Evolutionary conservation across 2,888 invertebrate genomes (phyloP), one percentile per base, ranked within the genome.

Genomic region (Trisateles emortualis): DNA sequence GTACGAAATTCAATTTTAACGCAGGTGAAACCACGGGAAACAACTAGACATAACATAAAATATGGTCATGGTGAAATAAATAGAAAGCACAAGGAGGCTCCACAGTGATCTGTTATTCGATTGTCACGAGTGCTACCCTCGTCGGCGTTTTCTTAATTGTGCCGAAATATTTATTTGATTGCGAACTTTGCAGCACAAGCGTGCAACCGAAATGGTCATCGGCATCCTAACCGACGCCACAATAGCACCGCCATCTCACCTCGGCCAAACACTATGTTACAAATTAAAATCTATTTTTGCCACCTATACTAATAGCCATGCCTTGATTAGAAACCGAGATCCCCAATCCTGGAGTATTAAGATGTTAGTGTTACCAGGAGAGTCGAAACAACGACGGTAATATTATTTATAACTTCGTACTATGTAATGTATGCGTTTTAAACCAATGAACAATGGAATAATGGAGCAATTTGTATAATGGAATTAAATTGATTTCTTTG

Each of bases 91-190:
- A 61, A 45, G 58, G 74, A 77, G 57, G 64, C 90, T 91, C 91
- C 76, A 90, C 71, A 42, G 79, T 48, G 46, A 55, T 48, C 76
- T 70, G 72, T 86, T 78, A 78, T 78, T 79, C 82, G 86, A 81
- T 84, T 88, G 90, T 90, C 91, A 90, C 90, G 90, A 92, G 90
- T 85, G 91, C 90, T 90, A 90, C 90, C 87, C 89, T 87, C 88
- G 88, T 82, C 87, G 88, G 87, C 88, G 88, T 90, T 92, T 92
- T 92, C 92, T 92, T 92, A 92, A 92, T 92, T 92, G 92, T 92
- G 91, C 92, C 92, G 90, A 92, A 92, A 92, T 92, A 92, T 92
- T 92, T 92, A 92, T 92, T 92, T 92, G 92, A 92, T 92, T 92
- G 92, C 90, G 75, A 86, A 87, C 81, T 86, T 84, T 86, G 89